Percentiles rank a stretch among this genome's conserved stretches.
Conservation (phyloP, 2,113 vertebrate genomes). For the Gallinago media region DNA sequence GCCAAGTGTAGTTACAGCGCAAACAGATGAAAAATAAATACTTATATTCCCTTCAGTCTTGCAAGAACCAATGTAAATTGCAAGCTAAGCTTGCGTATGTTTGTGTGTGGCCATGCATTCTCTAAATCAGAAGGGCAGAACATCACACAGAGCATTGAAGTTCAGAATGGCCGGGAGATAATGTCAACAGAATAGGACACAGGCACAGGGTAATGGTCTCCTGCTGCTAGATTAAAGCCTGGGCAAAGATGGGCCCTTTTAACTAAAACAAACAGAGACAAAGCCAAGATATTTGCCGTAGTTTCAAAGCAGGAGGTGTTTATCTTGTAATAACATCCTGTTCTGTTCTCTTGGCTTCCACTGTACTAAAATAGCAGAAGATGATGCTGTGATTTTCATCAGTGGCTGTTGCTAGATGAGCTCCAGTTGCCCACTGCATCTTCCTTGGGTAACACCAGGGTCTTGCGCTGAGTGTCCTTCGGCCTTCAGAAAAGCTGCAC, state of each 20-base stretch:
- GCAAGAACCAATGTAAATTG: neutral
- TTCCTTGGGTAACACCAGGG: accelerated
- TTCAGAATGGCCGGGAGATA: neutral
- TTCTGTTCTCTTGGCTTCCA: neutral
- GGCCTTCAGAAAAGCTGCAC: neutral
- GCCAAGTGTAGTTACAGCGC: neutral
- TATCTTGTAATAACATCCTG: slow-evolving; percentile 25
- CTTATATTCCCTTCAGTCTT: neutral
- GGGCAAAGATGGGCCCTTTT: slow-evolving; percentile 12
- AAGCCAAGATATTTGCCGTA: neutral
- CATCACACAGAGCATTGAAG: slow-evolving; percentile 8
- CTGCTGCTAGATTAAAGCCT: slow-evolving; percentile 68
- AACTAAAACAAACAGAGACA: slow-evolving; percentile 23
- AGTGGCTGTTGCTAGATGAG: neutral
- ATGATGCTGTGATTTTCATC: neutral
- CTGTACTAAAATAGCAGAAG: neutral
- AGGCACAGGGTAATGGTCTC: slow-evolving; percentile 29
- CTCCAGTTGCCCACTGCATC: neutral
- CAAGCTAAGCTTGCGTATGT: neutral
- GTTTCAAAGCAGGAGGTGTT: slow-evolving; percentile 56
- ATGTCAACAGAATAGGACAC: neutral
- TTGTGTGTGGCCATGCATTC: neutral
- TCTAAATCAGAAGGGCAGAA: neutral
- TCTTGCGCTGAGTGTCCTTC: neutral
- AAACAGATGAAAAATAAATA: neutral